Evolutionary conservation across 2,888 invertebrate species (phyloP).

Genomic region (Lasioglossum leucozonium): DNA sequence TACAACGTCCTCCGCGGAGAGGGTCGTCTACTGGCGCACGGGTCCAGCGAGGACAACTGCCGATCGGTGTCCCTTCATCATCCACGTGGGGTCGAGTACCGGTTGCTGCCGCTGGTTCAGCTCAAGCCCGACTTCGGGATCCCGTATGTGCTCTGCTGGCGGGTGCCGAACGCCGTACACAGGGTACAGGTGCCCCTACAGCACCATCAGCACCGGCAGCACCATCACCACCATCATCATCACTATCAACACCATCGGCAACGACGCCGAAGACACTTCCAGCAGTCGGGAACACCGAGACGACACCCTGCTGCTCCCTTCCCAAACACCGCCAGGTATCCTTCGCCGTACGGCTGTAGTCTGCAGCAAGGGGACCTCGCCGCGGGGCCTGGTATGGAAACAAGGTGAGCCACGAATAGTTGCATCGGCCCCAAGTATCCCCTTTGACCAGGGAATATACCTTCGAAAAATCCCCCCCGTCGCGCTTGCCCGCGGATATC

Average conservation of each 20-base stretch:
- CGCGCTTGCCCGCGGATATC: background rate
- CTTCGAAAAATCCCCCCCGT: background rate
- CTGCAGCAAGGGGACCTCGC: constrained; percentile 66
- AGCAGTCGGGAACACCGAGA: constrained; percentile 44
- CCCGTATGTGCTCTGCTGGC: constrained; percentile 81
- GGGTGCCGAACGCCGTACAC: constrained; percentile 64
- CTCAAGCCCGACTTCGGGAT: constrained; percentile 74
- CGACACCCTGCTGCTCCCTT: constrained; percentile 59
- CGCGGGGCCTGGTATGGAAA: constrained; percentile 78
- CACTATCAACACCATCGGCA: constrained; percentile 65
- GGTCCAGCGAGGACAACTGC: constrained; percentile 59
- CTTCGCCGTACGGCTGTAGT: constrained; percentile 62
- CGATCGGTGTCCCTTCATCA: constrained; percentile 54
- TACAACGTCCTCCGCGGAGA: constrained; percentile 76
- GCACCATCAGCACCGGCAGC: constrained; percentile 45
- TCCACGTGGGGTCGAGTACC: constrained; percentile 71
- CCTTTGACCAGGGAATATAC: background rate
- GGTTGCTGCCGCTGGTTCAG: constrained; percentile 72
- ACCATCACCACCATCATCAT: constrained; percentile 50
- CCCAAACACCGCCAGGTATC: constrained; percentile 52
- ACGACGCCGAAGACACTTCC: constrained; percentile 67
- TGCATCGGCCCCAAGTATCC: background rate
- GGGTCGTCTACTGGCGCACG: constrained; percentile 66
- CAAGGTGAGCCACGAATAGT: constrained; percentile 71
- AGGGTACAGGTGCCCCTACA: constrained; percentile 64